A percentile compares a stretch with the other conserved stretches of the same genome.
These are phyloP conservation scores for Mus spicilegus DNA, from an alignment of 2,113 vertebrate species.

Conservation along the genomic window DNA sequence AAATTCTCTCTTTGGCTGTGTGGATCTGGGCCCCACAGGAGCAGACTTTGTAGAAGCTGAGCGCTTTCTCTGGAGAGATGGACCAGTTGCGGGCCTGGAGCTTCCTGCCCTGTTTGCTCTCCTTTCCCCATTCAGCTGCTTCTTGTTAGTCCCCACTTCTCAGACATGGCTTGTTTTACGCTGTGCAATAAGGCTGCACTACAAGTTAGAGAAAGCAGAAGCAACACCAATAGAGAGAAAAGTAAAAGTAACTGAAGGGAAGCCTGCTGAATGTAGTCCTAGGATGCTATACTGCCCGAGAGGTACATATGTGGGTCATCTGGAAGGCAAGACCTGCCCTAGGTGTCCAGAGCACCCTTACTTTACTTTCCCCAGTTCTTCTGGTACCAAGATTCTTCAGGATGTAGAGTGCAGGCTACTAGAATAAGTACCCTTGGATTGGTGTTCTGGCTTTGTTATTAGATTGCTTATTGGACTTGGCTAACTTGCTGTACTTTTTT, in stretches of 20 bases:
- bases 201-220: background rate
- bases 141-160: background rate
- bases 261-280: background rate
- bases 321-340: background rate
- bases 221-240: background rate
- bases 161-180: background rate
- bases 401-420: background rate
- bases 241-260: background rate
- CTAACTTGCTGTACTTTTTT: slow-evolving; percentile 25
- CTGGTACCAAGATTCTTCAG: background rate
- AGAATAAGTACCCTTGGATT: background rate
- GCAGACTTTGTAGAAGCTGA: slow-evolving; percentile 15
- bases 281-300: background rate
- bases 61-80: slow-evolving; percentile 47
- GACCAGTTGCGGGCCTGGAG: background rate
- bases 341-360: background rate
- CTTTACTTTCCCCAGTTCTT: slow-evolving; percentile 18
- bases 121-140: slow-evolving; percentile 18
- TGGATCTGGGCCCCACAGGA: background rate
- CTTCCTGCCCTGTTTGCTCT: background rate
- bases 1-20: slow-evolving; percentile 36
- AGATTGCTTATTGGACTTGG: slow-evolving; percentile 19
- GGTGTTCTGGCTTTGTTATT: slow-evolving; percentile 45
- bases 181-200: background rate
- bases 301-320: background rate